Base-by-base conservation (phyloP, 1,140 invertebrate genomes). In the Drosophila jambulina region DNA sequence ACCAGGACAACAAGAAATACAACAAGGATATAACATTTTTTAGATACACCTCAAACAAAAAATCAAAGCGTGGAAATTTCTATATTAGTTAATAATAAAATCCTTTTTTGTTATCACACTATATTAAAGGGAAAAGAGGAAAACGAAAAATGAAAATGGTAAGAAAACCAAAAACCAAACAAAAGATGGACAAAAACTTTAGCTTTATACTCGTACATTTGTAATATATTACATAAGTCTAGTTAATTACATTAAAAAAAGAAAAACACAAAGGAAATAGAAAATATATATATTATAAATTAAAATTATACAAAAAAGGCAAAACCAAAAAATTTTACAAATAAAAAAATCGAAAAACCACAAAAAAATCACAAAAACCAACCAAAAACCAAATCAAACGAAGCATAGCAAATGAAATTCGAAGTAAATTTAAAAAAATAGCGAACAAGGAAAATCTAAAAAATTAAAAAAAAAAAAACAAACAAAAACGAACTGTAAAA, bases 171-270 rank as follows among this genome's bases (percentile, higher is more conserved):
- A 48, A 63, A 67, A 61, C 58, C 49, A 62, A 71, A 76, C 78
- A 78, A 60, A 51, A 77, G 77, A 91, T 83, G 79, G 82, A 91
- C 75, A 90, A 80, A 78, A 91, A 92, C 86, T 92, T 92, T 92
- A 92, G 91, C 91, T 92, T 91, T 92, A 92, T 92, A 92, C 85
- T 85, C 85, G 85, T 90, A 90, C 87, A 91, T 87, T 92, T 92
- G 87, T 92, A 92, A 92, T 91, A 92, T 92, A 92, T 88, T 88
- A 85, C 83, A 87, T 92, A 92, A 90, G 86, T 80, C 79, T 91
- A 92, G 86, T 88, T 91, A 91, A 92, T 76, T 86, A 82, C 81
- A 87, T 82, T 58, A 82, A 82, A 70, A 58, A 62, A 69, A 70
- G 75, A 54, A 43, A 70, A 82, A 49, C 54, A 46, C 46, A 78